These are phyloP conservation scores for Mantis religiosa DNA, from an alignment of 2,888 invertebrate species.

Conservation along the genomic window DNA sequence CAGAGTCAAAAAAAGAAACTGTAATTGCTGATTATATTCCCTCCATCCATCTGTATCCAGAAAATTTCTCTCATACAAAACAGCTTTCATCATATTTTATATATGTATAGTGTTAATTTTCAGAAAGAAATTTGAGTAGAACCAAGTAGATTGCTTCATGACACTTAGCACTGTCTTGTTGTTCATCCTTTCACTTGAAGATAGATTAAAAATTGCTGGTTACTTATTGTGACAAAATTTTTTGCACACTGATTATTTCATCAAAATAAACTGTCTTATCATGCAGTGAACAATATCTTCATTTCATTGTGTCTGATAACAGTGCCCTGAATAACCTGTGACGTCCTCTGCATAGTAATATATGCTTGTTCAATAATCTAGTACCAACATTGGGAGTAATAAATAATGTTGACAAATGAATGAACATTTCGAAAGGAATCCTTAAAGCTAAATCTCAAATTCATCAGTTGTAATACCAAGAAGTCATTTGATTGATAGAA, in stretches of 20 bases:
- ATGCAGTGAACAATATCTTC: neutral
- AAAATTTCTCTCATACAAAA: neutral
- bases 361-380: no score
- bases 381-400: no score
- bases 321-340: neutral
- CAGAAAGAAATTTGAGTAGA: neutral
- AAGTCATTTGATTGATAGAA: no score
- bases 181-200: neutral
- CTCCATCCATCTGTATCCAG: slow-evolving; percentile 16
- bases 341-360: neutral
- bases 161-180: neutral
- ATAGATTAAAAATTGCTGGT: neutral
- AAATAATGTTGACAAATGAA: no score
- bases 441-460: no score
- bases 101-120: neutral
- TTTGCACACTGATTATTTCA: neutral
- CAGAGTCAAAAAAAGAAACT: neutral
- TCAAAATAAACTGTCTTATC: neutral
- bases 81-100: neutral
- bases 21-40: neutral
- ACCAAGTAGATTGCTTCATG: neutral
- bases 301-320: neutral
- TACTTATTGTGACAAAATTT: neutral
- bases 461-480: no score
- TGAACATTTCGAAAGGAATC: no score